Percentiles rank a stretch among this genome's conserved stretches.
Conservation (phyloP, 2,797 vertebrate genomes). For the Sphenopsis melanotis region DNA sequence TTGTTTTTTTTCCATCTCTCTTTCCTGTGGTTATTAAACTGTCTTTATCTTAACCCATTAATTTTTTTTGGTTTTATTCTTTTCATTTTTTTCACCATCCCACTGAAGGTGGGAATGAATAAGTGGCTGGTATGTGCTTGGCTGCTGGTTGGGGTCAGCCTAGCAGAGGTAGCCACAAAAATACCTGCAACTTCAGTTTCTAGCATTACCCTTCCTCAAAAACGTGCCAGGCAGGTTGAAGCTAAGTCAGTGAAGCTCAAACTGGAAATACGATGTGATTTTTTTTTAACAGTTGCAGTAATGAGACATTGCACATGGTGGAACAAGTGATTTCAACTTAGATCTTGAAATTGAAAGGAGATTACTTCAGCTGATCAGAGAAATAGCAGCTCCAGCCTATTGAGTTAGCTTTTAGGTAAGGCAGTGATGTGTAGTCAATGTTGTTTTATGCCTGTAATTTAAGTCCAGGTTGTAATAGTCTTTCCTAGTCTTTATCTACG, state of each 20-base stretch:
- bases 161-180: neutral
- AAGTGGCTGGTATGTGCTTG: neutral
- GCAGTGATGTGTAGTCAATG: neutral
- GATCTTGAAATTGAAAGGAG: neutral
- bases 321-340: neutral
- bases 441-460: neutral
- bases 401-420: neutral
- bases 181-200: neutral
- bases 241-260: neutral
- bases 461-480: neutral
- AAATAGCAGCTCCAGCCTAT: neutral
- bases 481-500: neutral
- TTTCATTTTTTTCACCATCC: neutral
- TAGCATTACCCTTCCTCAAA: neutral
- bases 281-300: neutral
- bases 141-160: neutral
- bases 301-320: neutral
- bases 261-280: neutral
- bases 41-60: neutral
- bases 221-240: neutral
- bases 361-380: neutral
- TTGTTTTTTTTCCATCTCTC: neutral
- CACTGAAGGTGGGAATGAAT: neutral
- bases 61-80: neutral
- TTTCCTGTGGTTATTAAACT: neutral